Conservation (phyloP, 2,113 vertebrate genomes). For the Rhinolophus ferrumequinum region DNA sequence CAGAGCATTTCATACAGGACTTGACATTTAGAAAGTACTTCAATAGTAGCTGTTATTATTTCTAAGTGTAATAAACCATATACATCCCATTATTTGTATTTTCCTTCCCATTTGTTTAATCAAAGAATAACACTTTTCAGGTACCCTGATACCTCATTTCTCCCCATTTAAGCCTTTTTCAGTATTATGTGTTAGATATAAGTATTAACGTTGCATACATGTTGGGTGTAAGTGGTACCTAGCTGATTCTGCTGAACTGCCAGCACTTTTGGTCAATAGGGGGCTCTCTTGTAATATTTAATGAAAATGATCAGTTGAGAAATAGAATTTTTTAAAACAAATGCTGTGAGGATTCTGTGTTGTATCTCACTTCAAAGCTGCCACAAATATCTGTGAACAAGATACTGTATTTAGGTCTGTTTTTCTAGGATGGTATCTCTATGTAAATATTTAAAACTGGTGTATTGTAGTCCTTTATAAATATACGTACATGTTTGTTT, state of each 20-base stretch:
- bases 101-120: neutral
- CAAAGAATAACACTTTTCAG: constrained; percentile 3
- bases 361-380: constrained; percentile 71
- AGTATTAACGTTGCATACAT: neutral
- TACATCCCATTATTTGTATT: neutral
- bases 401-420: constrained; percentile 73
- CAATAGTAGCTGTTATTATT: neutral
- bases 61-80: neutral
- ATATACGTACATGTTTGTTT: constrained; percentile 53
- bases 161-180: neutral
- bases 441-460: constrained; percentile 74
- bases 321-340: constrained; percentile 59
- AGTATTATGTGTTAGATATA: neutral
- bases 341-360: constrained; percentile 63
- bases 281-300: constrained; percentile 69
- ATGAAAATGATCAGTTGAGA: constrained; percentile 61
- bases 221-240: neutral
- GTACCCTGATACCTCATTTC: neutral
- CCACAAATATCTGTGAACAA: constrained; percentile 68
- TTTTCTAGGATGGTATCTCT: constrained; percentile 59
- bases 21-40: neutral
- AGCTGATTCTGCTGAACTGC: constrained; percentile 30
- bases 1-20: neutral
- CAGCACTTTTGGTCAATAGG: constrained; percentile 70
- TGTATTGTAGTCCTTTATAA: constrained; percentile 65